Evolutionary conservation across 2,888 invertebrate species (phyloP), one percentile per base, ranked within the genome.

Genomic region (Lysandra coridon): DNA sequence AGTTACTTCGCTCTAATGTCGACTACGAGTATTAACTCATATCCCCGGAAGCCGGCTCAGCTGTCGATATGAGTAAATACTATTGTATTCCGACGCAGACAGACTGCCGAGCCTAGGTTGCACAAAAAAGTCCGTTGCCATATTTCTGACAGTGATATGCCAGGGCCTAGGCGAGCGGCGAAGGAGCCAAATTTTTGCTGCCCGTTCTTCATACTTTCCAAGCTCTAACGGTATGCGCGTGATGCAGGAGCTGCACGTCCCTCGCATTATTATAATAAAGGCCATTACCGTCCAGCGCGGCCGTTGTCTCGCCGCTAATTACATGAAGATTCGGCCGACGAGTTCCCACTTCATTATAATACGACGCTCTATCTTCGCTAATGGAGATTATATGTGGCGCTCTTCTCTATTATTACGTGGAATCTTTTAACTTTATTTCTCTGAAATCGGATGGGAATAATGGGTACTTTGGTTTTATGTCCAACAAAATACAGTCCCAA

Each of bases 361-460:
- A 62, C 23, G 10, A 62, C 10, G 62, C 62, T 62, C 23, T 23
- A 6, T 62, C 62, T 23, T 62, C 62, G 23, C 23, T 62, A 62
- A 62, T 62, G 62, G 62, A n/a, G 62, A 62, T 62, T 62, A 62
- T 62, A 62, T 62, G 62, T 62, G 62, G 62, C 23, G 62, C 23
- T 7, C 10, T 10, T 62, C n/a, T 62, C 62, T 7, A 6, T 62
- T n/a, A 62, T 62, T n/a, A 62, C 7, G 23, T 10, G 23, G 23
- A 1, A n/a, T 23, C 23, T 62, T 23, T 62, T 62, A 10, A 62
- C 62, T 62, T 62, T n/a, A 62, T 62, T 62, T 23, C 23, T 62
- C 62, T 62, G n/a, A 62, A 62, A 1, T 62, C n/a, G n/a, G 60
- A n/a, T 62, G 62, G 2, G 62, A 23, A 10, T 23, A 23, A 23